Conservation (phyloP, 37 sponge, comb jelly and placozoan genomes). For the Chondrosia reniformis region DNA sequence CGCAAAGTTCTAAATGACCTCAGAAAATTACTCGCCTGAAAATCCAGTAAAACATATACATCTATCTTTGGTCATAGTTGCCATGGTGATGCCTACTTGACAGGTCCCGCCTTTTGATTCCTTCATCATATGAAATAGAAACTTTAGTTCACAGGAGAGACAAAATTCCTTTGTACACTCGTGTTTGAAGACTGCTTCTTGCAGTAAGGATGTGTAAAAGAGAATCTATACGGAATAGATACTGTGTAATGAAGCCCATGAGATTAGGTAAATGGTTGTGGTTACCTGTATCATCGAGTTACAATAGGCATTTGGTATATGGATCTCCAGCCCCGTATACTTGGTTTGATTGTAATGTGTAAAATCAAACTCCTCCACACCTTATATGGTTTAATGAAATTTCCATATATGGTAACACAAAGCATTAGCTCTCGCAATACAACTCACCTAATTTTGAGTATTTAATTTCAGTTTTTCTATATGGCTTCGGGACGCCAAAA, state of each 20-base stretch:
- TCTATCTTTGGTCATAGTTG: too few relatives aligned
- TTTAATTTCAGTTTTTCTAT: conserved; percentile 68
- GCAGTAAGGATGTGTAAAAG: conserved; percentile 79
- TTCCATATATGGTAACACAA: too few relatives aligned
- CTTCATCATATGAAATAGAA: conserved; percentile 83
- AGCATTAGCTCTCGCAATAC: background rate
- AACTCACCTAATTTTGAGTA: conserved; percentile 67
- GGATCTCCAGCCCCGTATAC: conserved; percentile 84
- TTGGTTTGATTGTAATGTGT: conserved; percentile 66
- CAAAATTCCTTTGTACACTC: conserved; percentile 74
- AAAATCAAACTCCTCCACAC: conserved; percentile 79
- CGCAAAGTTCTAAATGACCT: conserved; percentile 69
- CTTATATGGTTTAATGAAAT: too few relatives aligned
- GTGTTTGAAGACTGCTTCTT: conserved; percentile 62
- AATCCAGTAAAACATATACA: too few relatives aligned
- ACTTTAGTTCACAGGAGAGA: conserved; percentile 84
- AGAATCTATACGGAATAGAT: conserved; percentile 49
- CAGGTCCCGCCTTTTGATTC: conserved; percentile 55
- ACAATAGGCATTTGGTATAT: conserved; percentile 88
- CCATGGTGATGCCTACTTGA: conserved; percentile 44
- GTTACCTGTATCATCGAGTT: conserved; percentile 85
- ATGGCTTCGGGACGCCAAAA: conserved; percentile 60
- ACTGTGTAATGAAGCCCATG: background rate
- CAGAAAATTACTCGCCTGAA: conserved; percentile 63
- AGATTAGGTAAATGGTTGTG: background rate